phyloP scores from a whole-genome alignment of 2,797 vertebrate genomes.

The Notamacropus eugenii region DNA sequence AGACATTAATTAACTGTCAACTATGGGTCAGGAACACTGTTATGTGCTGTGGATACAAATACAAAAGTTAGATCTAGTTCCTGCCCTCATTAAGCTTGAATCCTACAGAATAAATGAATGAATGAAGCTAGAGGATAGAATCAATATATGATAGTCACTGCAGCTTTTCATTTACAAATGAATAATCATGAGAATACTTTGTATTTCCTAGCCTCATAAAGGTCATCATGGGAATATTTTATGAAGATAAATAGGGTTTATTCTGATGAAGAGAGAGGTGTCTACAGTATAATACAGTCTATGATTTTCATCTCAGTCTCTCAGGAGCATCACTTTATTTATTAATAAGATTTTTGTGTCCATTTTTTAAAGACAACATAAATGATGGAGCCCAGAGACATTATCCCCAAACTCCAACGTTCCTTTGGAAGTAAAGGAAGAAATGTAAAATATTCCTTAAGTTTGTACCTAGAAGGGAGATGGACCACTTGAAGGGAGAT shows the following conservation, averaged over 20 bases:
- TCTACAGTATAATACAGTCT: not conserved
- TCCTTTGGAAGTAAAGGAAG: not conserved
- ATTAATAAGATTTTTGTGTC: not conserved
- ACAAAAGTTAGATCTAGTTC: not conserved
- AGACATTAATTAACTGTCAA: not conserved
- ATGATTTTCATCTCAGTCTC: not conserved
- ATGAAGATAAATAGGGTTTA: not conserved
- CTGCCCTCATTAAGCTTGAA: not conserved
- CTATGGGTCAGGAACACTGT: not conserved
- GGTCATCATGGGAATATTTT: not conserved
- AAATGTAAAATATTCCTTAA: constrained; percentile 57
- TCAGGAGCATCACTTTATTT: not conserved
- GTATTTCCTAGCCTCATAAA: not conserved
- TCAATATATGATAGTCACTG: not conserved
- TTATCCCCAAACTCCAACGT: not conserved
- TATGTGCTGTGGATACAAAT: not conserved
- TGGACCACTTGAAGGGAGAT: constrained; percentile 42
- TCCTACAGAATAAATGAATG: not conserved
- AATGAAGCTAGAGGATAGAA: not conserved
- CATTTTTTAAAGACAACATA: not conserved
- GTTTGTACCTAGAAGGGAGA: constrained; percentile 15
- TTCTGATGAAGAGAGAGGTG: not conserved
- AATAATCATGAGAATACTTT: not conserved
- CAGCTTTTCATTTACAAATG: not conserved
- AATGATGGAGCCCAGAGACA: not conserved